Evolutionary conservation across 2,797 vertebrate genomes (phyloP).

Genomic region (Sarcophilus harrisii): DNA sequence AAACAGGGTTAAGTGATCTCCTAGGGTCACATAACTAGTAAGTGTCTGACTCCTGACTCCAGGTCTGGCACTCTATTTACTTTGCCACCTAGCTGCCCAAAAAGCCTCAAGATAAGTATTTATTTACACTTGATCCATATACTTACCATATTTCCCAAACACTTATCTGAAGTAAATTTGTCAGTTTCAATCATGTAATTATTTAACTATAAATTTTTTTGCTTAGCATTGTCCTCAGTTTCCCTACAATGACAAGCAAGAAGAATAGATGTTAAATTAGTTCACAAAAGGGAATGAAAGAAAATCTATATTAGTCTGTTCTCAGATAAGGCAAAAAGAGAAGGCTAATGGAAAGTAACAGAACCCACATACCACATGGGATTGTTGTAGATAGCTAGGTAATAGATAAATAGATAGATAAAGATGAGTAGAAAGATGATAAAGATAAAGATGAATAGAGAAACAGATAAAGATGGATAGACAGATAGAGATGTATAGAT

Average conservation of each 20-base stretch:
- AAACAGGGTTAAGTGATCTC: neutral
- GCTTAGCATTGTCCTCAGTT: slow-evolving; percentile 74
- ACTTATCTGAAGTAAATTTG: slow-evolving; percentile 80
- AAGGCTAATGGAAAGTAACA: neutral
- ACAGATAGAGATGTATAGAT: no score
- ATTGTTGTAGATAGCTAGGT: neutral
- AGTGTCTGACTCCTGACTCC: neutral
- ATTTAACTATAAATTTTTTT: slow-evolving; percentile 81
- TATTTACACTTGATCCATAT: slow-evolving; percentile 76
- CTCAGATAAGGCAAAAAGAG: neutral
- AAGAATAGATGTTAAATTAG: slow-evolving; percentile 73
- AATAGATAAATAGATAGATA: neutral
- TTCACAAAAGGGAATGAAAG: neutral
- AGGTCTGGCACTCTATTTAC: neutral
- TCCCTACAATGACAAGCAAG: slow-evolving; percentile 79
- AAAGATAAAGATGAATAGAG: neutral
- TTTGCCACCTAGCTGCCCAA: neutral
- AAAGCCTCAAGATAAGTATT: slow-evolving; percentile 72
- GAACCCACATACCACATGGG: neutral
- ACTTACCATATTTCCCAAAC: slow-evolving; percentile 83
- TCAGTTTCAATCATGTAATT: slow-evolving; percentile 84
- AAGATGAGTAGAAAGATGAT: neutral
- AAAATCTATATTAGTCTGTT: neutral
- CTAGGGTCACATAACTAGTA: neutral
- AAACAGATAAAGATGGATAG: no score